Conservation (phyloP, 2,797 vertebrate genomes). For the Acanthurus lineatus region DNA sequence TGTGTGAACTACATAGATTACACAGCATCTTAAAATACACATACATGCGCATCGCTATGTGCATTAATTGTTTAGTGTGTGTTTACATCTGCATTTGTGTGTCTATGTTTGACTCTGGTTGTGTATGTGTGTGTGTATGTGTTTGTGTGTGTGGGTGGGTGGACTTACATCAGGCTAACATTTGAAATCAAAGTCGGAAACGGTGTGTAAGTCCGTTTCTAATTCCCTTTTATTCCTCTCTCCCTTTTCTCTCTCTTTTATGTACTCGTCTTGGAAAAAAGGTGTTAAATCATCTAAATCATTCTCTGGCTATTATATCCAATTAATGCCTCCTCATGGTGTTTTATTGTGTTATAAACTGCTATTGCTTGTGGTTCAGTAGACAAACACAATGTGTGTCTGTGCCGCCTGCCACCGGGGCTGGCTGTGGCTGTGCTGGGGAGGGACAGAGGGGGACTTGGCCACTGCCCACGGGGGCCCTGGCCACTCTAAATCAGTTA, state of each 20-base stretch:
- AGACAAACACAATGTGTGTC: constrained; percentile 92
- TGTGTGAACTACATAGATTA: neutral
- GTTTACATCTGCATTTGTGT: constrained; percentile 10
- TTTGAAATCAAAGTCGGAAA: constrained; percentile 59
- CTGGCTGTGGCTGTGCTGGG: constrained; percentile 79
- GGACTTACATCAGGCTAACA: constrained; percentile 6
- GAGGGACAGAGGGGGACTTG: constrained; percentile 80
- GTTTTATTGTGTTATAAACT: constrained; percentile 95
- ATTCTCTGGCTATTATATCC: constrained; percentile 90
- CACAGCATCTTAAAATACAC: neutral
- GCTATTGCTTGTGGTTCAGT: constrained; percentile 93
- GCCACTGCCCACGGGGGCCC: constrained; percentile 82
- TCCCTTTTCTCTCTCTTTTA: constrained; percentile 75
- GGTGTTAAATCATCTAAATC: constrained; percentile 89
- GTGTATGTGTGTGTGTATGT: constrained; percentile 1
- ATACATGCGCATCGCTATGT: neutral
- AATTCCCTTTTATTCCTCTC: constrained; percentile 70
- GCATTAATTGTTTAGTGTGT: neutral
- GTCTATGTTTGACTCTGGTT: too few relatives aligned
- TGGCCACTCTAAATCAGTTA: constrained; percentile 88
- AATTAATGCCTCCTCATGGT: constrained; percentile 94
- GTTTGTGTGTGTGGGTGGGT: constrained; percentile 12
- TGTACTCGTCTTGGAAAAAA: constrained; percentile 76
- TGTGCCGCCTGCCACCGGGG: constrained; percentile 86
- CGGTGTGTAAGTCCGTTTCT: constrained; percentile 59